A percentile compares a stretch with the other conserved stretches of the same genome.
phyloP scores from a whole-genome alignment of 2,888 invertebrate genomes.

The Meganola albula region DNA sequence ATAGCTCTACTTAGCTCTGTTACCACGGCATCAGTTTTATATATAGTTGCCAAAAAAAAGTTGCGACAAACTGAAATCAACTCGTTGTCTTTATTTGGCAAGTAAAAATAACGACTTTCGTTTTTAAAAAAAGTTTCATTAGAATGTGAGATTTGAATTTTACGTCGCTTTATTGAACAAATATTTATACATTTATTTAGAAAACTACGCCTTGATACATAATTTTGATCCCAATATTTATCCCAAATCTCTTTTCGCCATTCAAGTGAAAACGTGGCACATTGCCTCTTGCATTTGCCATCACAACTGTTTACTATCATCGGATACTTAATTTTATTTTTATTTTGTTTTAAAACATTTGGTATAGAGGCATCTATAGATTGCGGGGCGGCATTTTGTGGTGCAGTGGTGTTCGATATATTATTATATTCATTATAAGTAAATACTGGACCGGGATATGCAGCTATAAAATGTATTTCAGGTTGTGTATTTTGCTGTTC shows the following conservation, averaged over 20 bases:
- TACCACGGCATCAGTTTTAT: constrained; percentile 10
- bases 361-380: too few relatives aligned
- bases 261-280: constrained; percentile 7
- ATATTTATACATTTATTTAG: constrained; percentile 7
- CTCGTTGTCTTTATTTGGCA: constrained; percentile 3
- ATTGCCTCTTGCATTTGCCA: constrained; percentile 11
- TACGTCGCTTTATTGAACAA: constrained; percentile 5
- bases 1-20: constrained; percentile 8
- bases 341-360: constrained; percentile 7
- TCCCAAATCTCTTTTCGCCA: constrained; percentile 8
- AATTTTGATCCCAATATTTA: constrained; percentile 7
- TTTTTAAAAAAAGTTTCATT: too few relatives aligned
- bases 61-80: constrained; percentile 3
- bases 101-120: too few relatives aligned
- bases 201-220: constrained; percentile 6
- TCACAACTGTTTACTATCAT: constrained; percentile 12
- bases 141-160: constrained; percentile 2
- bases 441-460: too few relatives aligned
- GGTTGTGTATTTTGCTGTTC: too few relatives aligned
- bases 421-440: too few relatives aligned
- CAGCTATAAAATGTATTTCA: too few relatives aligned
- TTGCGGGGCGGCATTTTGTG: too few relatives aligned
- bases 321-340: constrained; percentile 11
- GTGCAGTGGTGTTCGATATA: too few relatives aligned
- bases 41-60: constrained; percentile 10